These are phyloP conservation scores for Drosophila funebris DNA, from an alignment of 1,140 invertebrate genomes.

Conservation along the genomic window DNA sequence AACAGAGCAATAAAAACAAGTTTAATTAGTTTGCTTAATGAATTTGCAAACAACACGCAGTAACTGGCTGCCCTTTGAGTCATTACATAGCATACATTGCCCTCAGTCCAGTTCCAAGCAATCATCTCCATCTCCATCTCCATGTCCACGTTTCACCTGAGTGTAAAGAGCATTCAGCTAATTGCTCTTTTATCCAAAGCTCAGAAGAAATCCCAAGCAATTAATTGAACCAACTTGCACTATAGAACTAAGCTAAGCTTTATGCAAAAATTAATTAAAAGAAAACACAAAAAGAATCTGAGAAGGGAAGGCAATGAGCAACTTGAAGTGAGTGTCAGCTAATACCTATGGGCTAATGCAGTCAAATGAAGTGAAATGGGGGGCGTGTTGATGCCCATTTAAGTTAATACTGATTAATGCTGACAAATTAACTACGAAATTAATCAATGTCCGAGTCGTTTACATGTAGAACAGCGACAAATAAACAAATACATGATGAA, in stretches of 20 bases:
- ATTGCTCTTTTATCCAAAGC: conserved; percentile 59
- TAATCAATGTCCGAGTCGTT: conserved; percentile 80
- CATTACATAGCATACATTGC: not conserved
- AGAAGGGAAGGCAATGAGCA: not conserved
- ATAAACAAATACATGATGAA: conserved; percentile 22
- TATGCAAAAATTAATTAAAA: conserved; percentile 71
- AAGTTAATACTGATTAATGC: conserved; percentile 83
- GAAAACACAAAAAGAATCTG: conserved; percentile 33
- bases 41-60: conserved; percentile 12
- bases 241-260: conserved; percentile 35
- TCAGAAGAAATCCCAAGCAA: conserved; percentile 54
- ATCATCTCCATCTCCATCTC: not conserved
- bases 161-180: conserved; percentile 23
- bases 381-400: conserved; percentile 72
- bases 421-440: conserved; percentile 81
- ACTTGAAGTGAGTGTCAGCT: conserved; percentile 20
- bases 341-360: conserved; percentile 36
- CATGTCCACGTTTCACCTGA: not conserved
- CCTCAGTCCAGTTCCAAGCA: conserved; percentile 1
- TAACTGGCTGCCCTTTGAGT: not conserved
- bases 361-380: conserved; percentile 4
- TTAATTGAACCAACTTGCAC: conserved; percentile 54
- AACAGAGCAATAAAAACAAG: not conserved
- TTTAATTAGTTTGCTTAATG: not conserved
- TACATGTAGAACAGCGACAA: conserved; percentile 65